phyloP scores from a whole-genome alignment of 2,113 vertebrate genomes.

The Chamaetylas fuelleborni region DNA sequence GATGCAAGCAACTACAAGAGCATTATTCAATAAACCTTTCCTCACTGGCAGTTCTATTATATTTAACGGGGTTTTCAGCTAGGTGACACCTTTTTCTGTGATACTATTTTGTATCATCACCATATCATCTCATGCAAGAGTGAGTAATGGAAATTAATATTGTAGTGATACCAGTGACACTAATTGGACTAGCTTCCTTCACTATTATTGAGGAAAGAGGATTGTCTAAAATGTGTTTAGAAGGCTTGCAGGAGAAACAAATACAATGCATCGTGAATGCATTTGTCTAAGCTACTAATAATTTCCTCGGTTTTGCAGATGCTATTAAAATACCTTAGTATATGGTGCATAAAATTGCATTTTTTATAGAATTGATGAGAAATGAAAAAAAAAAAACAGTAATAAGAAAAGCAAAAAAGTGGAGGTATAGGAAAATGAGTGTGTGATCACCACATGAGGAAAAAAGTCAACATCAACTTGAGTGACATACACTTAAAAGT shows the following conservation, averaged over 20 bases:
- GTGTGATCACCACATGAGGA: not conserved
- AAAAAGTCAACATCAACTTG: not conserved
- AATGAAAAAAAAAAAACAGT: not conserved
- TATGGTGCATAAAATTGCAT: constrained; percentile 50
- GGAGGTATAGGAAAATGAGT: not conserved
- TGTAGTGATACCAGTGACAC: constrained; percentile 46
- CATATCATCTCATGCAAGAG: constrained; percentile 62
- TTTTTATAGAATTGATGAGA: not conserved
- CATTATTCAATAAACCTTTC: constrained; percentile 38
- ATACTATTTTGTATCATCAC: constrained; percentile 30
- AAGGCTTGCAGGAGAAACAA: constrained; percentile 10
- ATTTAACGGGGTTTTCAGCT: constrained; percentile 42
- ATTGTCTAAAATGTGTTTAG: constrained; percentile 35
- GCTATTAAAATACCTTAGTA: not conserved
- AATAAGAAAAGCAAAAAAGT: not conserved
- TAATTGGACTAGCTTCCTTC: constrained; percentile 59
- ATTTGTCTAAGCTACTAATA: constrained; percentile 2
- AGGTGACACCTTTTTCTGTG: constrained; percentile 18
- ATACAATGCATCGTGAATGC: not conserved
- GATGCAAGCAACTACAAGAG: not conserved
- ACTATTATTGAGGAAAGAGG: not conserved
- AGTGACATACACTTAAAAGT: not conserved
- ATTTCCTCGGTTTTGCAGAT: not conserved
- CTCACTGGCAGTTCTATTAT: not conserved
- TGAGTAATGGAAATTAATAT: constrained; percentile 61